A percentile compares a stretch with the other conserved stretches of the same genome.
Evolutionary conservation across 2,888 invertebrate genomes (phyloP).

Genomic region (Boloria selene): DNA sequence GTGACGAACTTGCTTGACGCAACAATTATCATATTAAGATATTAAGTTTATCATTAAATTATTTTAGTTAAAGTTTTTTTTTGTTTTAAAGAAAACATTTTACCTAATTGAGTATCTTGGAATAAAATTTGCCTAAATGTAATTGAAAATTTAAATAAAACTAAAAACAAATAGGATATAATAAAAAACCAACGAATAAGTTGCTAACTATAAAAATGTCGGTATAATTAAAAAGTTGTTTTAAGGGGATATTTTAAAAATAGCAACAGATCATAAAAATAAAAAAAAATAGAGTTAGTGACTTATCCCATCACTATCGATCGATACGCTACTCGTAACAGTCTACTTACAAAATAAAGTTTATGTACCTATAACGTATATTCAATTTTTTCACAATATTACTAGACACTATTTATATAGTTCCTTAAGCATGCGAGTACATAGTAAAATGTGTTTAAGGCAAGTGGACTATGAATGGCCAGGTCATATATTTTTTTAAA

Average conservation of each 20-base stretch:
- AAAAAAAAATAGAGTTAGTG: slow-evolving; percentile 14
- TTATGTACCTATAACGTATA: neutral
- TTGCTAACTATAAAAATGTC: slow-evolving; percentile 15
- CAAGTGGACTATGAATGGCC: slow-evolving; percentile 49
- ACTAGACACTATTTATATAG: slow-evolving; percentile 34
- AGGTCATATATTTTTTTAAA: neutral
- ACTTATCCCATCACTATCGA: slow-evolving; percentile 13
- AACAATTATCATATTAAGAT: too few relatives aligned
- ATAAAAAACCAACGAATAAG: slow-evolving; percentile 14
- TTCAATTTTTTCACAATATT: slow-evolving; percentile 9
- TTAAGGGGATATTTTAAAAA: neutral
- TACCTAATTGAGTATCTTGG: slow-evolving; percentile 12
- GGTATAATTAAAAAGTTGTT: neutral
- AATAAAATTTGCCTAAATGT: slow-evolving; percentile 22
- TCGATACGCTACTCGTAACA: neutral
- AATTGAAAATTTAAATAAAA: slow-evolving; percentile 18
- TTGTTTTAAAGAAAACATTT: neutral
- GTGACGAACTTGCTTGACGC: too few relatives aligned
- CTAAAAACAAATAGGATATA: slow-evolving; percentile 12
- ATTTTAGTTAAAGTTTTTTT: neutral
- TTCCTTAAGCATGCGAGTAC: slow-evolving; percentile 63
- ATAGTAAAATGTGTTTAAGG: slow-evolving; percentile 62
- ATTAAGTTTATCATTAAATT: neutral
- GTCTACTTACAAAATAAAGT: slow-evolving; percentile 11
- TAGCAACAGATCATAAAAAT: neutral